Percentiles rank a stretch among this genome's conserved stretches.
These are phyloP conservation scores for Zaprionus africanus DNA, from an alignment of 1,140 invertebrate species.

Conservation along the genomic window DNA sequence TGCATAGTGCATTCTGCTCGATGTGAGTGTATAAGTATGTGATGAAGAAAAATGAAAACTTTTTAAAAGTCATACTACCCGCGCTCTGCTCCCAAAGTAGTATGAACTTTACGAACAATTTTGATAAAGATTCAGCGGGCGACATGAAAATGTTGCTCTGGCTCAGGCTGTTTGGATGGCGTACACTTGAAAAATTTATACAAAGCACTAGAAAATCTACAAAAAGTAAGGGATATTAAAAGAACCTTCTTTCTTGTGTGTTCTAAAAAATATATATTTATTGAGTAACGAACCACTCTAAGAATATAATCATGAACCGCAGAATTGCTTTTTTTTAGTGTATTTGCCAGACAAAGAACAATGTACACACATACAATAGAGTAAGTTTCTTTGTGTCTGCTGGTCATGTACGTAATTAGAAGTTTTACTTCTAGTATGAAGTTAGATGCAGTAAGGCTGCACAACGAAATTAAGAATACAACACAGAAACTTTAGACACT, in stretches of 20 bases:
- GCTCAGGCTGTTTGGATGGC: not conserved
- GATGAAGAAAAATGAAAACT: slow-evolving; percentile 52
- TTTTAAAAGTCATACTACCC: slow-evolving; percentile 76
- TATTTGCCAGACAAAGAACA: not conserved
- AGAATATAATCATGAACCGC: not conserved
- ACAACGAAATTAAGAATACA: slow-evolving; percentile 67
- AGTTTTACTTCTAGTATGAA: slow-evolving; percentile 60
- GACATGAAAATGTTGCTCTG: slow-evolving; percentile 25
- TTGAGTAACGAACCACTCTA: no score
- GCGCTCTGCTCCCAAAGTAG: slow-evolving; percentile 64
- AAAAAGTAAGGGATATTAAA: not conserved
- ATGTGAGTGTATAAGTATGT: slow-evolving; percentile 29
- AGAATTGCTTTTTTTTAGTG: slow-evolving; percentile 10
- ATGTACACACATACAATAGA: not conserved
- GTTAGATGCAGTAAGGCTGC: slow-evolving; percentile 42
- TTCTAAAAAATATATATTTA: not conserved
- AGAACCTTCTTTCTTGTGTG: not conserved
- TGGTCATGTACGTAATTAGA: slow-evolving; percentile 82
- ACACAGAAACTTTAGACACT: slow-evolving; percentile 29
- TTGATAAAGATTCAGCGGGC: slow-evolving; percentile 74
- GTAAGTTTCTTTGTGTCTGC: slow-evolving; percentile 44
- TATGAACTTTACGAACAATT: slow-evolving; percentile 79
- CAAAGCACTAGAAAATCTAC: not conserved
- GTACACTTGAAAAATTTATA: not conserved
- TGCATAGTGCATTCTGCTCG: not conserved